Evolutionary conservation across 2,113 vertebrate genomes (phyloP), one percentile per base, ranked within the genome.

Genomic region (Gymnogyps californianus): DNA sequence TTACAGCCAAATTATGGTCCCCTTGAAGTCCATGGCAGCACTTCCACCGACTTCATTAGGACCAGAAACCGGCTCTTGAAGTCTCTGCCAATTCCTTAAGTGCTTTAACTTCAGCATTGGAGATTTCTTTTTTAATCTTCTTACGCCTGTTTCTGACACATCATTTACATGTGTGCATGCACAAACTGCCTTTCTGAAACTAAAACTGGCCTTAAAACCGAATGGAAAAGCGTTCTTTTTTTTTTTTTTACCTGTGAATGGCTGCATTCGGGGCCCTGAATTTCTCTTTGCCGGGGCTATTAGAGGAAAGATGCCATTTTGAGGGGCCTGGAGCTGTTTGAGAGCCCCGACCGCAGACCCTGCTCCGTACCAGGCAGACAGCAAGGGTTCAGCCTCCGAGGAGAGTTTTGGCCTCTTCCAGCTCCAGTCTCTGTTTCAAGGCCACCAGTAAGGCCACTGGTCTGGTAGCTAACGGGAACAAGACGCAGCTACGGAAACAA

Each of bases 21-120:
- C 83, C 96, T 93, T 96, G 95, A 96, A 96, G 95, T 91, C 95
- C 88, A 32, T 64, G 84, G 95, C 94, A 95, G 82, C 87, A 78
- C 87, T 97, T 95, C 94, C 91, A 94, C 91, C 4, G 17, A 55
- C 67, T 97, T 96, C 94, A 93, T 96, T 94, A 94, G 75, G 91
- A 90, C 82, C 93, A 96, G 91, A 94, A 93, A 86, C 81, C 1
- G 0, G 29, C 93, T 93, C 95, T 96, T 96, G 96, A 97, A 96
- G 95, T 94, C 79, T 74, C 71, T 95, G 95, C 93, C 97, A 97
- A 88, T 64, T 95, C 89, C 67, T 94, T 93, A 96, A 96, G 87
- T 96, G 82, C 84, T 94, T 96, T 96, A 95, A 93, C 77, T 87
- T 96, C 81, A 91, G 70, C 1, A 0, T 18, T 87, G 71, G 91